Conservation (phyloP, 2,888 invertebrate genomes). For the Brachylomia viminalis region DNA sequence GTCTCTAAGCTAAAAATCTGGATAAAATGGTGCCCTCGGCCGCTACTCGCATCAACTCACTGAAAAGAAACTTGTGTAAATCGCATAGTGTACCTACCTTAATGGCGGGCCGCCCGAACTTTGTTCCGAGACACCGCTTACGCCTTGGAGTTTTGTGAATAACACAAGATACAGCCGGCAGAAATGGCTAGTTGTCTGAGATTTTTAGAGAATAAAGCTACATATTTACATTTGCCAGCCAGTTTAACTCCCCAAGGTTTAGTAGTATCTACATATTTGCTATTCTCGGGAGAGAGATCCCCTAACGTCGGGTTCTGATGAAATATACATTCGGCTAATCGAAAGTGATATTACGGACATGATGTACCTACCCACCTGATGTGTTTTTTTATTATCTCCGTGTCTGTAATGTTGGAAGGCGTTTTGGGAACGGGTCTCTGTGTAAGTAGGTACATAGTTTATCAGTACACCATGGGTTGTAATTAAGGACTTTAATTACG, state of each 20-base stretch:
- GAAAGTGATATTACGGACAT: conserved; percentile 47
- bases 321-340: conserved; percentile 61
- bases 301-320: conserved; percentile 42
- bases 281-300: conserved; percentile 38
- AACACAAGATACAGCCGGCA: conserved; percentile 44
- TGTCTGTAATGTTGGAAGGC: conserved; percentile 12
- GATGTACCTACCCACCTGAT: background rate
- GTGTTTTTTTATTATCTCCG: conserved; percentile 34
- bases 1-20: conserved; percentile 32
- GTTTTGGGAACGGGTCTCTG: conserved; percentile 8
- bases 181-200: conserved; percentile 39
- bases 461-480: conserved; percentile 10
- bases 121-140: conserved; percentile 39
- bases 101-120: conserved; percentile 52
- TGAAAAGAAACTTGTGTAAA: conserved; percentile 57
- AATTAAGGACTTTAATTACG: conserved; percentile 15
- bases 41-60: conserved; percentile 42
- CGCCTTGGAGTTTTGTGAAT: conserved; percentile 47
- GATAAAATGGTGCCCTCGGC: conserved; percentile 52
- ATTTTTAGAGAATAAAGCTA: conserved; percentile 42
- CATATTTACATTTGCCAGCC: conserved; percentile 44
- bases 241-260: conserved; percentile 27
- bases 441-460: conserved; percentile 1
- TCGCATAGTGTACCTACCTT: conserved; percentile 50
- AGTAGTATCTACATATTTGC: conserved; percentile 46